Evolutionary conservation across 2,113 vertebrate species (phyloP).

Genomic region (Phaethon lepturus): DNA sequence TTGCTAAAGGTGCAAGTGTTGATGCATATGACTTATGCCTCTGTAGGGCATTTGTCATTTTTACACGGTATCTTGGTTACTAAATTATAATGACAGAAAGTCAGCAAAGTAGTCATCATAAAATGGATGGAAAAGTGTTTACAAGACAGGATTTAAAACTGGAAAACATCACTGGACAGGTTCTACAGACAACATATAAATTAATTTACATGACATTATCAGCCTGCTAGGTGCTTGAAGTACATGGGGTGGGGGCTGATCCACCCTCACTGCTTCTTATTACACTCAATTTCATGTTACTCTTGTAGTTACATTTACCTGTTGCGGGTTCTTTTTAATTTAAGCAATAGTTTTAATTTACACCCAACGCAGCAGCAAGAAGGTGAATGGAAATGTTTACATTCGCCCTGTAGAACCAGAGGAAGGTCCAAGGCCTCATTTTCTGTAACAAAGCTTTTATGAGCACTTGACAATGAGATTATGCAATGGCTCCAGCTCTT

Average conservation of each 20-base stretch:
- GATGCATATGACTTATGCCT: background rate
- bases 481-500: background rate
- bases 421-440: background rate
- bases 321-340: background rate
- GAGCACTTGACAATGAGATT: constrained; percentile 5
- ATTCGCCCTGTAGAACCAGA: background rate
- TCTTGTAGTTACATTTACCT: background rate
- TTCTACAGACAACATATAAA: background rate
- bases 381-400: background rate
- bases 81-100: background rate
- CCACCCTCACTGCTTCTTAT: background rate
- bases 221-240: background rate
- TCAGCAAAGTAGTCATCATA: background rate
- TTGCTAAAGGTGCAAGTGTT: background rate
- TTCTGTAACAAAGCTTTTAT: constrained; percentile 6
- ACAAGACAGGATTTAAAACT: background rate
- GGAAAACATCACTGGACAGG: background rate
- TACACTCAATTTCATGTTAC: background rate
- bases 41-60: background rate
- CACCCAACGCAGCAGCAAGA: background rate
- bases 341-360: background rate
- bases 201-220: background rate
- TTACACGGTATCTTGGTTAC: background rate
- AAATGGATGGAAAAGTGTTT: background rate
- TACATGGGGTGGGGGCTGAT: background rate